Percentiles rank a stretch among this genome's conserved stretches.
Evolutionary conservation across 2,113 vertebrate genomes (phyloP).

Genomic region (Myotis yumanensis): DNA sequence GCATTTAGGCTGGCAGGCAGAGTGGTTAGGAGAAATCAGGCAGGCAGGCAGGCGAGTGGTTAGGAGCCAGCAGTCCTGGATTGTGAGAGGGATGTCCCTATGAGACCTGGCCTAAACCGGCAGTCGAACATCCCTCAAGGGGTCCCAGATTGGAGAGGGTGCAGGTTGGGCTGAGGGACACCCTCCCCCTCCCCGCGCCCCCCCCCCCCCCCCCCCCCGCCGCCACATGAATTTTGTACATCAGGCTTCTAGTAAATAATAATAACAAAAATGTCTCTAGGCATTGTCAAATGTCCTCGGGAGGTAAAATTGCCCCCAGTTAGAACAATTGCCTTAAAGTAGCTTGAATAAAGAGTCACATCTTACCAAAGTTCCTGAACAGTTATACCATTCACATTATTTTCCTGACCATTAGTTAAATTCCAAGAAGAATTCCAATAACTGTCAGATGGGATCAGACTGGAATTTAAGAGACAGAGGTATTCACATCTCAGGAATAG

Average conservation of each 20-base stretch:
- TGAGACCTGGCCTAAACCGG: too few species aligned
- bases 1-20: too few species aligned
- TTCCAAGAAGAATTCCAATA: neutral
- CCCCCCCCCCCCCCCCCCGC: too few species aligned
- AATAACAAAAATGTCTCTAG: neutral
- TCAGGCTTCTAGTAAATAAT: neutral
- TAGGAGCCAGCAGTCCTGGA: too few species aligned
- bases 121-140: too few species aligned
- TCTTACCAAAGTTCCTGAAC: constrained; percentile 2
- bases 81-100: too few species aligned
- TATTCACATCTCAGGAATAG: neutral
- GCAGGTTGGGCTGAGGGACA: too few species aligned
- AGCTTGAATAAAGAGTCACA: neutral
- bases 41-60: too few species aligned
- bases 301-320: neutral
- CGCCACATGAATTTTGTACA: too few species aligned
- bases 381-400: neutral
- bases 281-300: neutral
- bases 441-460: neutral
- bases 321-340: neutral
- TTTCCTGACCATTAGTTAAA: constrained; percentile 10
- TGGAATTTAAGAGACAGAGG: neutral
- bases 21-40: too few species aligned
- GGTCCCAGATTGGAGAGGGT: too few species aligned
- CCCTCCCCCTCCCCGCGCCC: too few species aligned